Evolutionary conservation across 2,888 invertebrate genomes (phyloP), one percentile per base, ranked within the genome.

Genomic region (Bruchidius siliquastri): DNA sequence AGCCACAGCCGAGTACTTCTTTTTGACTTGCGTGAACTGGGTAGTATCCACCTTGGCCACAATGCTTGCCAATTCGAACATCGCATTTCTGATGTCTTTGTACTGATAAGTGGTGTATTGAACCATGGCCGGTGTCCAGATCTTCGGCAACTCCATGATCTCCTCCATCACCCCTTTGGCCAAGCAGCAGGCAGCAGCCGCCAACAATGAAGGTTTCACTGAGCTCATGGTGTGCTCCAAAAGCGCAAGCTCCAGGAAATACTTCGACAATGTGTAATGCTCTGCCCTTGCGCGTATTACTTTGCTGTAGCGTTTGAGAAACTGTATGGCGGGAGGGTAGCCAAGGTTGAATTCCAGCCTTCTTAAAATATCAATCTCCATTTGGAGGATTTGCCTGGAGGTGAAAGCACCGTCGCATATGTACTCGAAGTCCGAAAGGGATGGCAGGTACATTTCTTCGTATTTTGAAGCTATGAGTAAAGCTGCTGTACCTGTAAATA

Each of bases 381-480:
- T 97, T 76, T 89, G 88, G 70, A 94, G 88, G 67, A 98, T 91
- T 80, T 98, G 94, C 0, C 88, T 83, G 81, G 92, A 93, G 2
- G 90, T 90, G 85, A 95, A 98, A 0, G 96, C 92, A 83, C 94
- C 92, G 86, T 97, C 97, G 13, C 97, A 95, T 73, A 98, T 94
- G 84, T 93, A 96, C 20, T 95, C 93, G 87, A 97, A 97, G 87
- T 99, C 98, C 6, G 87, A 88, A 22, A 97, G 90, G 69, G 95
- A 94, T 0, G 98, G 97, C 0, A 94, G 90, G 82, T 93, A 96
- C 82, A 97, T 93, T 88, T 99, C 99, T 87, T 99, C 98, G 83
- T 96, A 98, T 86, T 99, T 99, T 82, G 94, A 91, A 0, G 98
- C 97, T 72, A 98, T 91, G 81, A 96, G 93, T 89, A 98, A 91